Conservation (phyloP, 2,113 vertebrate genomes). For the Gorsachius goisagi region DNA sequence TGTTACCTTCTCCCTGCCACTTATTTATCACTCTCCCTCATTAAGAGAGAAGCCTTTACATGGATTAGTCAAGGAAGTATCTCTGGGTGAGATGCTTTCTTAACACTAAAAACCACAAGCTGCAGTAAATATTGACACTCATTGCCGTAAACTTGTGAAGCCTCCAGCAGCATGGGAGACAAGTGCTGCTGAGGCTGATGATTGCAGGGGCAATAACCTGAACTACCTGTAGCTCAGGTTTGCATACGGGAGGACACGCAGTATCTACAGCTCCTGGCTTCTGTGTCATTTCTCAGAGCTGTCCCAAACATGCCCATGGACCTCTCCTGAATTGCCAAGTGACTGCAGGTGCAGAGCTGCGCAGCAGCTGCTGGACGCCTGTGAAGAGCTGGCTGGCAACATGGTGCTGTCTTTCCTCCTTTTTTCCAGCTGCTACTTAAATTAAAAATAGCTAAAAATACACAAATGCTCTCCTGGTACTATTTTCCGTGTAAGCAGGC, state of each 20-base stretch:
- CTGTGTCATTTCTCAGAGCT: not conserved
- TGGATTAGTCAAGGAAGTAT: not conserved
- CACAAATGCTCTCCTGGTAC: not conserved
- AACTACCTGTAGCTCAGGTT: not conserved
- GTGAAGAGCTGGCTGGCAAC: not conserved
- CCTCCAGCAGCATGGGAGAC: not conserved
- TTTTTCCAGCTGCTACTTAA: conserved; percentile 17
- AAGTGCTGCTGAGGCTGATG: not conserved
- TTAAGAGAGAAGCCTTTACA: not conserved
- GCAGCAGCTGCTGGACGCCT: not conserved
- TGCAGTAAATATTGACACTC: not conserved
- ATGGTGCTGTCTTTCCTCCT: not conserved
- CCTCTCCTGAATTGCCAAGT: not conserved
- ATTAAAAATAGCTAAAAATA: conserved; percentile 51
- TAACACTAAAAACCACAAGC: not conserved
- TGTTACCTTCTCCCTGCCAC: not conserved
- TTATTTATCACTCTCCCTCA: not conserved
- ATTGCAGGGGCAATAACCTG: not conserved
- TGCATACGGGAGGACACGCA: accelerated
- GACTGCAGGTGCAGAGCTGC: accelerated
- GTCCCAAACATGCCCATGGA: not conserved
- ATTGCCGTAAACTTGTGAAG: not conserved
- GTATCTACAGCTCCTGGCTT: not conserved
- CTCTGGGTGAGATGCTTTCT: not conserved
- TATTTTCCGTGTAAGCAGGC: not conserved